A percentile compares a stretch with the other conserved stretches of the same genome.
These are phyloP conservation scores for Cynopterus brachyotis DNA, from an alignment of 2,113 vertebrate species.

Conservation along the genomic window DNA sequence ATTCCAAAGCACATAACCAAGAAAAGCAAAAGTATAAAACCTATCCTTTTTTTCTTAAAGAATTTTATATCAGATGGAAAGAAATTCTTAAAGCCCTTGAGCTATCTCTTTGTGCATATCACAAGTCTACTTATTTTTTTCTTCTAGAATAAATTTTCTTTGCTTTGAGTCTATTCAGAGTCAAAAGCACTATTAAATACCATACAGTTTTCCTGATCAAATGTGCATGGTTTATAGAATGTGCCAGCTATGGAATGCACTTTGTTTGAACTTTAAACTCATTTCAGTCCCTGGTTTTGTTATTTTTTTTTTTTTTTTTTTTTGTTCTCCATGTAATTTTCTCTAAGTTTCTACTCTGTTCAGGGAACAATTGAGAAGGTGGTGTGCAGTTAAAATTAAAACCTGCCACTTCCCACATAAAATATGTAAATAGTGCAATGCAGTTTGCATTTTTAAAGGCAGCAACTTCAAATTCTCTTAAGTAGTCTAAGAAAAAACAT, in stretches of 20 bases:
- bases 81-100: constrained; percentile 40
- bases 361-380: constrained; percentile 79
- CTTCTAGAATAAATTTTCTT: constrained; percentile 53
- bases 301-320: constrained; percentile 70
- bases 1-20: constrained; percentile 44
- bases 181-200: constrained; percentile 53
- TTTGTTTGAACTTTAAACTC: constrained; percentile 74
- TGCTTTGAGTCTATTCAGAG: constrained; percentile 42
- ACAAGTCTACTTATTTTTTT: constrained; percentile 3
- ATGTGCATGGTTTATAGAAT: constrained; percentile 49
- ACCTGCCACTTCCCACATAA: constrained; percentile 70
- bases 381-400: constrained; percentile 72
- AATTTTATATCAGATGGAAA: constrained; percentile 52
- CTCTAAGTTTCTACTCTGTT: constrained; percentile 79
- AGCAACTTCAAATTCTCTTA: constrained; percentile 53
- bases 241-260: constrained; percentile 58
- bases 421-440: constrained; percentile 65
- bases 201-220: constrained; percentile 46
- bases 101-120: neutral
- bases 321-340: constrained; percentile 71
- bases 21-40: constrained; percentile 57
- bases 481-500: constrained; percentile 31
- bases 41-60: neutral
- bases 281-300: constrained; percentile 61
- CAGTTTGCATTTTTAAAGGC: constrained; percentile 59